These are phyloP conservation scores for Drosophila antonietae DNA, from an alignment of 2,888 invertebrate genomes.

Conservation along the genomic window DNA sequence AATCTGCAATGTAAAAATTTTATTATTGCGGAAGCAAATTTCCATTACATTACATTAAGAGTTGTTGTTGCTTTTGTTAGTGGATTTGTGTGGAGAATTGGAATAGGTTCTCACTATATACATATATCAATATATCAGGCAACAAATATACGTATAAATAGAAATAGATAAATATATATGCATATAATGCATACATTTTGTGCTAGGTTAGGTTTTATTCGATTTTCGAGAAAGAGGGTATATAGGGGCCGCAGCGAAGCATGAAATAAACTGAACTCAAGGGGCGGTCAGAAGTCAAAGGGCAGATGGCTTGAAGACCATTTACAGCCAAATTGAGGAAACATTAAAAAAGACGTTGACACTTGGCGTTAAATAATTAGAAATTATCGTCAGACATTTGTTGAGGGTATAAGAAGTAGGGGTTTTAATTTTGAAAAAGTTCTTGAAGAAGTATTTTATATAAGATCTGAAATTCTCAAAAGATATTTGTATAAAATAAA, in stretches of 20 bases:
- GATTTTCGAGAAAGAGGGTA: constrained; percentile 8
- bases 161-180: background rate
- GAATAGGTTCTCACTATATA: constrained; percentile 21
- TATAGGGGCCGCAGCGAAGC: constrained; percentile 47
- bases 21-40: constrained; percentile 66
- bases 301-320: constrained; percentile 7
- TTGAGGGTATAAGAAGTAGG: background rate
- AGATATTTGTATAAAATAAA: too few species aligned
- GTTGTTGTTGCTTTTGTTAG: constrained; percentile 36
- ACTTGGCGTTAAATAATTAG: constrained; percentile 20
- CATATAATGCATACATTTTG: constrained; percentile 9
- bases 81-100: constrained; percentile 23
- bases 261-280: constrained; percentile 43
- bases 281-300: constrained; percentile 17
- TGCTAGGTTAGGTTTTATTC: constrained; percentile 59
- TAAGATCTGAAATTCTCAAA: background rate
- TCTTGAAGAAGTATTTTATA: background rate
- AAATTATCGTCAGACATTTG: background rate
- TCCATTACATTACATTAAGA: constrained; percentile 57
- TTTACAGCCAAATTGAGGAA: constrained; percentile 41
- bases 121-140: background rate
- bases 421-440: background rate
- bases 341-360: constrained; percentile 33
- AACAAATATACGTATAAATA: background rate
- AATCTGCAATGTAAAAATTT: constrained; percentile 69